phyloP scores from a whole-genome alignment of 2,797 vertebrate genomes.

The Melanotaenia parkinsoni region DNA sequence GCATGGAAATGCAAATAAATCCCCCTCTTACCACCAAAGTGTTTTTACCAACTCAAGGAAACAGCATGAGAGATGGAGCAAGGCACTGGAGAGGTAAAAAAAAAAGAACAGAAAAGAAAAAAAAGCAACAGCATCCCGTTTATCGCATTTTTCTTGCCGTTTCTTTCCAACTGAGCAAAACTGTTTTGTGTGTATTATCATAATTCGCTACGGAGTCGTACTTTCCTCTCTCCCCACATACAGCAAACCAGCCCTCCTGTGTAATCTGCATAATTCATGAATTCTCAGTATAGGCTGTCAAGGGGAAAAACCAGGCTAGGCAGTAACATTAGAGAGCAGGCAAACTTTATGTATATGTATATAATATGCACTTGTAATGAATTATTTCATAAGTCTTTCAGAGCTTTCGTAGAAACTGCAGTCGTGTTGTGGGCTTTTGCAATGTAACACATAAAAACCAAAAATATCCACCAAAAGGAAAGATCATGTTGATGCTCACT shows the following conservation, averaged over 20 bases:
- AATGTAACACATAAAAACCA: constrained; percentile 50
- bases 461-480: constrained; percentile 53
- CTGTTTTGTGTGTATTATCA: constrained; percentile 48
- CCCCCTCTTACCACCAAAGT: constrained; percentile 41
- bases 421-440: constrained; percentile 14
- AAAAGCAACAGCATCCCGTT: constrained; percentile 21
- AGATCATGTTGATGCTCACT: constrained; percentile 60
- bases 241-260: constrained; percentile 54
- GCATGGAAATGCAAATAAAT: constrained; percentile 64
- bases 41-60: constrained; percentile 62
- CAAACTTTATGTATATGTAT: constrained; percentile 49
- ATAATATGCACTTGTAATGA: constrained; percentile 58
- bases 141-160: constrained; percentile 34
- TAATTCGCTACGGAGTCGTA: constrained; percentile 52
- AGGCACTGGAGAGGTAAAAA: constrained; percentile 35
- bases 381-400: constrained; percentile 57
- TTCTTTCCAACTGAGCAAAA: constrained; percentile 50
- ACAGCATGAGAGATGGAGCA: constrained; percentile 38
- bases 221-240: constrained; percentile 32
- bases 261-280: constrained; percentile 70
- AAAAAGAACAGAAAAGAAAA: not conserved
- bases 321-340: constrained; percentile 50
- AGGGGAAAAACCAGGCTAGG: constrained; percentile 43
- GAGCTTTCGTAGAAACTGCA: constrained; percentile 39
- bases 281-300: constrained; percentile 57